Base-by-base conservation (phyloP, 1,140 invertebrate species). In the Nymphalis io region DNA sequence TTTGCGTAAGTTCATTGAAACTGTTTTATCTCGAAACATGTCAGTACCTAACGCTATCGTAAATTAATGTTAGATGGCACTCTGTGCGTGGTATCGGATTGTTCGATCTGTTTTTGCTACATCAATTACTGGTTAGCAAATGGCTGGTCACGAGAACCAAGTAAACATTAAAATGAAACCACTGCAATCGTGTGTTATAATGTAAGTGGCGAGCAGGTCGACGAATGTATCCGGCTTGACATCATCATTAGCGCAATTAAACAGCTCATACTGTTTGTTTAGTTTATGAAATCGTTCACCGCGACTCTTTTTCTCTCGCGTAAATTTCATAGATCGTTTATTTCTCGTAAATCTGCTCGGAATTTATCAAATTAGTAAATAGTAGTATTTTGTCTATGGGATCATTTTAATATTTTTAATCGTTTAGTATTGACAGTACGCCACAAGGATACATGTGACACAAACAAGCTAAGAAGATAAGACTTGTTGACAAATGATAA, bases 91-190 rank as follows among this genome's bases (percentile, higher is more conserved):
- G 60, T 53, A 63, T 53, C 48, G 46, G 51, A 57, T 69, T 38
- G 18, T 40, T 40, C 38, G 60, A 69, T 70, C 55, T 64, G 61
- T 71, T 76, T 75, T 61, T 63, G 65, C 72, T 65, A 40, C 63
- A 69, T 71, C 66, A 69, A 76, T 80, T 76, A 74, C 65, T 33
- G 65, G 59, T 70, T 33, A 70, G 66, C 71, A 73, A 70, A 42
- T 79, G 72, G 70, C 76, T 73, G 76, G 80, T 80, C 80, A 83
- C 80, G 81, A 79, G 71, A 74, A 68, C 68, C 71, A 61, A 67
- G 73, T 57, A 64, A 81, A 80, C 80, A 80, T 51, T 51, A 10
- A 20, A 51, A 51, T 51, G 46, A 71, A 79, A 70, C 58, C 60
- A 74, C 73, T 73, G 75, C 75, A 73, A 79, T 74, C 75, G 66